Base-by-base conservation (phyloP, 2,888 invertebrate genomes). In the Notocelia uddmanniana region DNA sequence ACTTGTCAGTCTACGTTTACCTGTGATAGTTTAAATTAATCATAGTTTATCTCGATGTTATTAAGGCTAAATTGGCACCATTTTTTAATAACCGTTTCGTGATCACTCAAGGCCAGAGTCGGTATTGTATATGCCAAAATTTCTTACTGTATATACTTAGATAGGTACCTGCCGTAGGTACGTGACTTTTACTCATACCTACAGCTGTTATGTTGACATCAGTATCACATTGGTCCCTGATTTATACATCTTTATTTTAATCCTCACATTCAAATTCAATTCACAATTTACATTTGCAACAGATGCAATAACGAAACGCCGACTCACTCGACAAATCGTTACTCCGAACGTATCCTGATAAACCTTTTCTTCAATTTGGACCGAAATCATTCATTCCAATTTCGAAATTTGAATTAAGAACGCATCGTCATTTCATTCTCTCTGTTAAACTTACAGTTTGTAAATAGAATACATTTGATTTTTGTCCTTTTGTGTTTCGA, bases 321-420 rank as follows among this genome's bases (percentile, higher is more conserved):
- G 75, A 87, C 83, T 89, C 89, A 88, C 84, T 76, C 77, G 75
- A 82, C 81, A 80, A 82, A 84, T 84, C 79, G 76, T 79, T 76
- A 83, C 78, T 76, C 73, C 72, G 76, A 77, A 78, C 75, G 74
- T 75, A 76, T 76, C 78, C 79, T 78, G 68, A 69, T 64, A 74
- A 71, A 77, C 76, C 59, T 76, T 77, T 79, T 77, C 81, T 78
- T 79, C 79, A 82, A 83, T 82, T 79, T 78, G 80, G 85, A 85
- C 80, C 77, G 78, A 80, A 84, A 85, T 82, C 86, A 86, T 87
- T 86, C 86, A 88, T 89, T 87, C 83, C 79, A 84, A 88, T 86
- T 85, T 78, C 76, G 73, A 85, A 86, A 85, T 82, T 86, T 83
- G 82, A 86, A 89, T 87, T 82, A 80, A 82, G 86, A 89, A 83